Evolutionary conservation across 2,797 vertebrate species (phyloP).

Genomic region (Cryptoblepharus egeriae): DNA sequence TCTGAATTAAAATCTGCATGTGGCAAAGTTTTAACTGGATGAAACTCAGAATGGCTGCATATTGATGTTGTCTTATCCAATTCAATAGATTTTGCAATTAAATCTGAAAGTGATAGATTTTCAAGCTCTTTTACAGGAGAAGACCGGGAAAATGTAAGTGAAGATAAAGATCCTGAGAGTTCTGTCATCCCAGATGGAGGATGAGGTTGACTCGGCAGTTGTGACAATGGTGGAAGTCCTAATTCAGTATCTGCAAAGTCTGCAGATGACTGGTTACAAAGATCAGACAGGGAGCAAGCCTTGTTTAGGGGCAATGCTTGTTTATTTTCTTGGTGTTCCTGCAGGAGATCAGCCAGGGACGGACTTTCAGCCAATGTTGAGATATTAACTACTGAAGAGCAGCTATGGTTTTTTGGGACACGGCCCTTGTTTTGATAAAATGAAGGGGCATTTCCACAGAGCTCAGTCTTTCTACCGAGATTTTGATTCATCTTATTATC

Average conservation of each 20-base stretch:
- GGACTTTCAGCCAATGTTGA: conserved; percentile 74
- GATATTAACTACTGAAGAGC: conserved; percentile 55
- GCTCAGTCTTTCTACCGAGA: conserved; percentile 66
- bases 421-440: conserved; percentile 58
- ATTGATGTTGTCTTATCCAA: conserved; percentile 62
- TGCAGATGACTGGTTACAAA: conserved; percentile 64
- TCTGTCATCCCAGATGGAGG: conserved; percentile 71
- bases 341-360: conserved; percentile 89
- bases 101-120: conserved; percentile 75
- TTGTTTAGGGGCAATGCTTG: conserved; percentile 45
- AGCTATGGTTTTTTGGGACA: conserved; percentile 61
- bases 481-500: conserved; percentile 65
- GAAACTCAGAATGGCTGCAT: conserved; percentile 37
- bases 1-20: conserved; percentile 68
- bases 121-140: conserved; percentile 71
- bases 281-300: conserved; percentile 67
- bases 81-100: conserved; percentile 77
- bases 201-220: conserved; percentile 73
- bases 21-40: conserved; percentile 62
- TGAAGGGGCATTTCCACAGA: conserved; percentile 75
- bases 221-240: conserved; percentile 76
- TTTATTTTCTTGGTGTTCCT: conserved; percentile 82
- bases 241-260: conserved; percentile 59
- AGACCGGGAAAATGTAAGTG: conserved; percentile 76
- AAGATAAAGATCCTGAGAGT: conserved; percentile 80